Evolutionary conservation across 2,113 vertebrate genomes (phyloP).

Genomic region (Quiscalus mexicanus): DNA sequence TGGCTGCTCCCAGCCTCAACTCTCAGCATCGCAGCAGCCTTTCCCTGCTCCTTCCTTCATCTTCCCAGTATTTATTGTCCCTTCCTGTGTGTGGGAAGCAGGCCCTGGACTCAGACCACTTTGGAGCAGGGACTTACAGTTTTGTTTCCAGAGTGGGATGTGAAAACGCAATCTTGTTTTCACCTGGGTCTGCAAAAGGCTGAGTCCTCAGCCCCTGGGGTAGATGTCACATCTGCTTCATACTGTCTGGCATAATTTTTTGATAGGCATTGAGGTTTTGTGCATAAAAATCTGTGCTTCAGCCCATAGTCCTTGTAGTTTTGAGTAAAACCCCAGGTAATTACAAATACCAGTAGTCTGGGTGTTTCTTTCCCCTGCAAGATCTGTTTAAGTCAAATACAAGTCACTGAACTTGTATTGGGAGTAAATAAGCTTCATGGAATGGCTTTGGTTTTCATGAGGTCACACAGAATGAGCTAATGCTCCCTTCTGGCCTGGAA

Average conservation of each 20-base stretch:
- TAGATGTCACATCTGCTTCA: too few species aligned
- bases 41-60: neutral
- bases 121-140: neutral
- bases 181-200: neutral
- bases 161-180: neutral
- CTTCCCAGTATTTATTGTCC: neutral
- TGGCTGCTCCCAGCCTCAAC: fast-evolving
- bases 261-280: fast-evolving
- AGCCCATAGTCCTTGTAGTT: neutral
- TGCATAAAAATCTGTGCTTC: neutral
- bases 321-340: neutral
- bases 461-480: constrained; percentile 53
- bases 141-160: neutral
- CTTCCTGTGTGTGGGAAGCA: neutral
- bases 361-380: neutral
- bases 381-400: neutral
- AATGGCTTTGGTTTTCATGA: constrained; percentile 6
- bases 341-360: neutral
- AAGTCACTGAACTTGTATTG: neutral
- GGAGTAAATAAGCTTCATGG: neutral
- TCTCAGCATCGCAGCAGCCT: neutral
- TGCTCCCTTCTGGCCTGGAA: constrained; percentile 24
- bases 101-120: neutral
- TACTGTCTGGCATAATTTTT: fast-evolving
- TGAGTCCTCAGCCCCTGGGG: neutral